phyloP scores from a whole-genome alignment of 1,140 invertebrate species.

The Adelges cooleyi region DNA sequence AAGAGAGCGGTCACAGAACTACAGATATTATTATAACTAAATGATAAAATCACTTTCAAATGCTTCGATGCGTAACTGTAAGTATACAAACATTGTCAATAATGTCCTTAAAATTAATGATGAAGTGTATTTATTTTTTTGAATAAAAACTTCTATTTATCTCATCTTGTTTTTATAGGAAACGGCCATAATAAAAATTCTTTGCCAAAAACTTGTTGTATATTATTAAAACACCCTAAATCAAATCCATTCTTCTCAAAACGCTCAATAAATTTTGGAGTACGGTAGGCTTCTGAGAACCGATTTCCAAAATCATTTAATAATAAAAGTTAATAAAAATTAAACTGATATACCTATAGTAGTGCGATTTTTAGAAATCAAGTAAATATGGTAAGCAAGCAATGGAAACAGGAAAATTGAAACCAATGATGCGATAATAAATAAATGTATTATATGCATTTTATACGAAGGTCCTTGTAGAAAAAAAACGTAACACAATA shows the following conservation, averaged over 20 bases:
- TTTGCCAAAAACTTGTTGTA: slow-evolving; percentile 90
- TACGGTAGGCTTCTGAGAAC: slow-evolving; percentile 84
- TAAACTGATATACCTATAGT: slow-evolving; percentile 57
- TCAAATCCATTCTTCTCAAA: slow-evolving; percentile 94
- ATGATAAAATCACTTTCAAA: no score
- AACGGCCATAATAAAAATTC: slow-evolving; percentile 73
- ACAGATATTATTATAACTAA: no score
- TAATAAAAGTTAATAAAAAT: background rate
- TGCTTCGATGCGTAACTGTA: no score
- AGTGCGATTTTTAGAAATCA: slow-evolving; percentile 83
- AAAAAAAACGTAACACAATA: slow-evolving; percentile 31
- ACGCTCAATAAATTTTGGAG: slow-evolving; percentile 82
- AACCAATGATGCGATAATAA: slow-evolving; percentile 95
- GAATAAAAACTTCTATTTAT: no score
- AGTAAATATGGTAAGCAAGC: slow-evolving; percentile 90
- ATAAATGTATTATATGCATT: slow-evolving; percentile 92
- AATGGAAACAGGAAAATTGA: slow-evolving; percentile 86
- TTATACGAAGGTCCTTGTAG: slow-evolving; percentile 57
- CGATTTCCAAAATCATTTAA: slow-evolving; percentile 21
- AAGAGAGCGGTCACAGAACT: no score
- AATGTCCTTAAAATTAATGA: slow-evolving; percentile 6
- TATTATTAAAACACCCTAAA: slow-evolving; percentile 79
- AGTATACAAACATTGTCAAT: slow-evolving; percentile 11
- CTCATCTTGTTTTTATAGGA: slow-evolving; percentile 84
- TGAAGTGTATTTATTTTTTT: no score